Evolutionary conservation across 2,113 vertebrate species (phyloP).

Genomic region (Laticauda laticaudata): DNA sequence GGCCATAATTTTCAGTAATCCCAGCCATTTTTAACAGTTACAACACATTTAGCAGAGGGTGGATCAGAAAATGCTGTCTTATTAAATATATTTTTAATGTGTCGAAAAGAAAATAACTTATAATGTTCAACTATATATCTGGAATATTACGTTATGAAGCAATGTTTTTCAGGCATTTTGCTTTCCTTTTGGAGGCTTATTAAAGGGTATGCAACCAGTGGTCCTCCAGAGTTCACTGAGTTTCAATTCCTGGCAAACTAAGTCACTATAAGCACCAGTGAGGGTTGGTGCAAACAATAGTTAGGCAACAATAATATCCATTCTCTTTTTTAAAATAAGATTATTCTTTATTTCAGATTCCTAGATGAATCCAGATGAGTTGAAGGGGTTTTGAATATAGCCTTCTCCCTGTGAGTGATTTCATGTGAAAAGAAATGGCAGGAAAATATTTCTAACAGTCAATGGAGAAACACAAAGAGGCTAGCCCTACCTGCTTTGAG

Average conservation of each 20-base stretch:
- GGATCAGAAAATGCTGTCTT: not conserved
- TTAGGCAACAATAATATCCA: not conserved
- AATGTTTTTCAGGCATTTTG: not conserved
- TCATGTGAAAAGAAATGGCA: not conserved
- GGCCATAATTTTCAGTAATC: not conserved
- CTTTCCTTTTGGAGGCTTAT: not conserved
- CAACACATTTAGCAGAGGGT: not conserved
- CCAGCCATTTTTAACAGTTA: not conserved
- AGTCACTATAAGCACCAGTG: not conserved
- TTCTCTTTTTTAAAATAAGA: not conserved
- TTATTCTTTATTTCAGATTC: not conserved
- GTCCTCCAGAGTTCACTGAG: not conserved
- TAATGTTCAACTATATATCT: not conserved
- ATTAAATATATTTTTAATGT: not conserved
- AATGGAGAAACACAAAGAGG: not conserved
- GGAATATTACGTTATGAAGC: not conserved
- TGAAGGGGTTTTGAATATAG: not conserved
- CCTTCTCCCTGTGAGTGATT: not conserved
- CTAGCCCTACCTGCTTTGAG: constrained; percentile 84
- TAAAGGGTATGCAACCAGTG: not conserved
- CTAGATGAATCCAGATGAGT: fast-evolving
- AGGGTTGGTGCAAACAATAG: not conserved
- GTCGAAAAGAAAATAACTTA: not conserved
- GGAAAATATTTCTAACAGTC: not conserved
- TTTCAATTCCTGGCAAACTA: not conserved